phyloP scores from a whole-genome alignment of 2,797 vertebrate species.

The Rhynchotus rufescens region DNA sequence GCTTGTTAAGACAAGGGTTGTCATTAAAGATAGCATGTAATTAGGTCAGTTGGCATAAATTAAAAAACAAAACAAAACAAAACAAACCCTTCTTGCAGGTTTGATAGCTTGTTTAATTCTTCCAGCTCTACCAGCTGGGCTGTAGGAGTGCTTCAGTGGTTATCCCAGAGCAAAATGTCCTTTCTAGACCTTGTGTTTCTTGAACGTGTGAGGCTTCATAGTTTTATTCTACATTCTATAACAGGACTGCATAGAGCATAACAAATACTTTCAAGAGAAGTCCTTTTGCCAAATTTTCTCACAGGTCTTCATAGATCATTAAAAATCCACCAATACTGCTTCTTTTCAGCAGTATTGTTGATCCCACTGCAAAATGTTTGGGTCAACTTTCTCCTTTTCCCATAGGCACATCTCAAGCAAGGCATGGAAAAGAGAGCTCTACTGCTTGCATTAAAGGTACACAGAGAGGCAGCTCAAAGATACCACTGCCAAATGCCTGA shows the following conservation, averaged over 20 bases:
- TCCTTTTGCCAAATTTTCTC: neutral
- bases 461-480: slow-evolving; percentile 21
- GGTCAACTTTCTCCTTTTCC: slow-evolving; percentile 1
- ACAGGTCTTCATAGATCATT: neutral
- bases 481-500: neutral
- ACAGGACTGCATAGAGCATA: neutral
- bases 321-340: neutral
- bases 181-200: neutral
- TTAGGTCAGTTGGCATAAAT: neutral
- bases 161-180: neutral
- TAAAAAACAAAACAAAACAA: neutral
- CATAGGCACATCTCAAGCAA: slow-evolving; percentile 21
- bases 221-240: neutral
- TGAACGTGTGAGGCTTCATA: neutral
- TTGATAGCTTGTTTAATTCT: neutral
- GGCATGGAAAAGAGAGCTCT: slow-evolving; percentile 6
- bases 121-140: neutral
- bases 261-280: neutral
- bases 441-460: neutral
- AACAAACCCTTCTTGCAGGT: neutral
- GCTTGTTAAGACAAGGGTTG: neutral
- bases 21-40: neutral
- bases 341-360: slow-evolving; percentile 15
- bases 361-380: slow-evolving; percentile 27
- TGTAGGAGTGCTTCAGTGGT: neutral